Evolutionary conservation across 2,888 invertebrate genomes (phyloP).

Genomic region (Palloptera scutellata): DNA sequence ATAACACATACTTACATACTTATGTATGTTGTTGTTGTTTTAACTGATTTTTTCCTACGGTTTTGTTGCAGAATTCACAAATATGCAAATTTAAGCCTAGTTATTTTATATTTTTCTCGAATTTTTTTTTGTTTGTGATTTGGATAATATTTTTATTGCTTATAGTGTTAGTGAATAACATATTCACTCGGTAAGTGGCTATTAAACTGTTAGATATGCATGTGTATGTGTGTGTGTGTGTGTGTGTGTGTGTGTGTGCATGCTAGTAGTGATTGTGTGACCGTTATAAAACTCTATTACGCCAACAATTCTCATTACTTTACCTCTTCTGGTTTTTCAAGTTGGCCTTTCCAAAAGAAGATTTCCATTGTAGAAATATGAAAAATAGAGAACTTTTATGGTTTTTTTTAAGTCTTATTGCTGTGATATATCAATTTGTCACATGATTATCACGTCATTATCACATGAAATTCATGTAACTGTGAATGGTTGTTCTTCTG

Average conservation of each 20-base stretch:
- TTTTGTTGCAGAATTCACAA: not conserved
- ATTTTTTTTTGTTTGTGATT: conserved; percentile 9
- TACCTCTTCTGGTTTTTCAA: conserved; percentile 3
- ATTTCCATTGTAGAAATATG: too few species aligned
- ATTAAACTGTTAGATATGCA: conserved; percentile 6
- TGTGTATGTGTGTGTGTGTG: not conserved
- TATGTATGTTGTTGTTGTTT: not conserved
- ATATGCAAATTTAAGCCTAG: conserved; percentile 27
- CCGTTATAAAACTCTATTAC: conserved; percentile 26
- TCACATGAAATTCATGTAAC: too few species aligned
- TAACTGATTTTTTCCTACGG: too few species aligned
- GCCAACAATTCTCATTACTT: conserved; percentile 2
- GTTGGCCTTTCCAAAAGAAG: too few species aligned
- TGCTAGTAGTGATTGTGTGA: not conserved
- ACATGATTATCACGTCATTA: conserved; percentile 1
- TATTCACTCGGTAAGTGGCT: conserved; percentile 1
- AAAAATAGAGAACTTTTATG: conserved; percentile 7
- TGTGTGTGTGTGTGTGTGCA: not conserved
- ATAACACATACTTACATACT: too few species aligned
- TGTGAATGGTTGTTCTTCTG: too few species aligned
- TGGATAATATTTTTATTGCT: conserved; percentile 11
- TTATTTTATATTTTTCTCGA: conserved; percentile 11
- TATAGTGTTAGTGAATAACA: not conserved
- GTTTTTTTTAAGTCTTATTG: not conserved
- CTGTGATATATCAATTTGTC: conserved; percentile 19